A percentile compares a stretch with the other conserved stretches of the same genome.
These are phyloP conservation scores for Drosophila mayri DNA, from an alignment of 1,140 invertebrate species.

Conservation along the genomic window DNA sequence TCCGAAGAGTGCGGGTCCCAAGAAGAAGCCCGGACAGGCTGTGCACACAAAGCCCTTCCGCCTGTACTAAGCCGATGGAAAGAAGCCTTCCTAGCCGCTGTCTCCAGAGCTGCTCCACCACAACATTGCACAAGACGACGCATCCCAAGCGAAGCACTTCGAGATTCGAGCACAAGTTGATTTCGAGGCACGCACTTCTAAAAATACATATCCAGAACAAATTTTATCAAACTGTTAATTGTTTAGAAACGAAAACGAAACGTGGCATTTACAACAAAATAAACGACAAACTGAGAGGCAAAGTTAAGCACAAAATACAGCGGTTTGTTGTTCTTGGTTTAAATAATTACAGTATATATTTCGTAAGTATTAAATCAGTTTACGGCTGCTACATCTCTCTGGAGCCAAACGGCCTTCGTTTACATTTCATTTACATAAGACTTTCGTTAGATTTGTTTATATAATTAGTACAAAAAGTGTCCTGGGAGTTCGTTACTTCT, in stretches of 20 bases:
- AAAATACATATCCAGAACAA: slow-evolving; percentile 42
- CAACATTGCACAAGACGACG: slow-evolving; percentile 35
- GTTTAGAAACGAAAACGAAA: slow-evolving; percentile 62
- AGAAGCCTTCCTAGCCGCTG: neutral
- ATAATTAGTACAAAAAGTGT: slow-evolving; percentile 72
- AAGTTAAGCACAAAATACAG: slow-evolving; percentile 64
- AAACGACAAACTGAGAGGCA: slow-evolving; percentile 64
- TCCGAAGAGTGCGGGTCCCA: slow-evolving; percentile 80
- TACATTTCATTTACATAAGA: slow-evolving; percentile 75
- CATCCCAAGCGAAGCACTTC: slow-evolving; percentile 55
- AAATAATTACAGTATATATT: slow-evolving; percentile 78
- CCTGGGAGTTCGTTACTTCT: slow-evolving; percentile 53
- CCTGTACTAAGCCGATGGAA: slow-evolving; percentile 63
- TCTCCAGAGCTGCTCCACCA: slow-evolving; percentile 36
- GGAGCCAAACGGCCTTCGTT: slow-evolving; percentile 62
- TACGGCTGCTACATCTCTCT: slow-evolving; percentile 50
- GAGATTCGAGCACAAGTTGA: slow-evolving; percentile 66
- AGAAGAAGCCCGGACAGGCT: slow-evolving; percentile 78
- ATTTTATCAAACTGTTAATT: slow-evolving; percentile 64
- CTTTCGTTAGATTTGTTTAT: slow-evolving; percentile 62
- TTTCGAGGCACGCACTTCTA: slow-evolving; percentile 61
- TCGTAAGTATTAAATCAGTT: slow-evolving; percentile 78
- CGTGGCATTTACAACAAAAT: slow-evolving; percentile 79
- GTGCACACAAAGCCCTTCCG: slow-evolving; percentile 83
- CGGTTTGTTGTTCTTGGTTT: slow-evolving; percentile 49